Conservation (phyloP, 2,888 invertebrate species). For the Caenorhabditis sp. region DNA sequence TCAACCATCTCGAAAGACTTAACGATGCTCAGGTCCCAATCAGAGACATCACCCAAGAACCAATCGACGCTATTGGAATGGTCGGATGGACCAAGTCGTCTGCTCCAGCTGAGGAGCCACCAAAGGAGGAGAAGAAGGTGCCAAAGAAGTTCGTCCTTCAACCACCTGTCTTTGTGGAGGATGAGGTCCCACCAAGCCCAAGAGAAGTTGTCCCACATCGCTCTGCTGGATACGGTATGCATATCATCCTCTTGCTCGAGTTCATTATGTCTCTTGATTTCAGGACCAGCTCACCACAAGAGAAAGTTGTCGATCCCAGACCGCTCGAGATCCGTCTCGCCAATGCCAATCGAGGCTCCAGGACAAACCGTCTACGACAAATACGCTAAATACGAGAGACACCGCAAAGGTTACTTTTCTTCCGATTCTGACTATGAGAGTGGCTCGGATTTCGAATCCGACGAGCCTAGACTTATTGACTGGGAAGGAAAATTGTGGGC, state of each 20-base stretch:
- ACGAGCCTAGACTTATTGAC: slow-evolving; percentile 53
- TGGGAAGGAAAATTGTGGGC: slow-evolving; percentile 69
- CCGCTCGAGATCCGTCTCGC: slow-evolving; percentile 76
- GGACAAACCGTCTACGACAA: slow-evolving; percentile 72
- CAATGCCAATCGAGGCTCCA: slow-evolving; percentile 69
- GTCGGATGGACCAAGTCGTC: slow-evolving; percentile 77
- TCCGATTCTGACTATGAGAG: slow-evolving; percentile 59
- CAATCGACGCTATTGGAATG: slow-evolving; percentile 79
- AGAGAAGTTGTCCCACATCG: slow-evolving; percentile 79
- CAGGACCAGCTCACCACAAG: slow-evolving; percentile 78
- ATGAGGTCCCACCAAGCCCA: slow-evolving; percentile 78
- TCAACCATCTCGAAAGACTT: slow-evolving; percentile 77
- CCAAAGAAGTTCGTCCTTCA: slow-evolving; percentile 67
- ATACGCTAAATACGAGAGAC: slow-evolving; percentile 75
- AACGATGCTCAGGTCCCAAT: slow-evolving; percentile 75
- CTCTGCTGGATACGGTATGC: slow-evolving; percentile 79
- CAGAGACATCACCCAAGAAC: slow-evolving; percentile 75
- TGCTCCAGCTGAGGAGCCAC: slow-evolving; percentile 58
- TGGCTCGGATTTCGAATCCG: slow-evolving; percentile 48
- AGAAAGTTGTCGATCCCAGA: slow-evolving; percentile 78
- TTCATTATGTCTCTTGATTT: slow-evolving; percentile 2
- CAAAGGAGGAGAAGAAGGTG: slow-evolving; percentile 53
- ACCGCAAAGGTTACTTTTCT: slow-evolving; percentile 72
- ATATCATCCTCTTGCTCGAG: not conserved
- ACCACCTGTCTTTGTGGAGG: slow-evolving; percentile 71